Evolutionary conservation across 2,113 vertebrate genomes (phyloP), one percentile per base, ranked within the genome.

Genomic region (Isichthys henryi): DNA sequence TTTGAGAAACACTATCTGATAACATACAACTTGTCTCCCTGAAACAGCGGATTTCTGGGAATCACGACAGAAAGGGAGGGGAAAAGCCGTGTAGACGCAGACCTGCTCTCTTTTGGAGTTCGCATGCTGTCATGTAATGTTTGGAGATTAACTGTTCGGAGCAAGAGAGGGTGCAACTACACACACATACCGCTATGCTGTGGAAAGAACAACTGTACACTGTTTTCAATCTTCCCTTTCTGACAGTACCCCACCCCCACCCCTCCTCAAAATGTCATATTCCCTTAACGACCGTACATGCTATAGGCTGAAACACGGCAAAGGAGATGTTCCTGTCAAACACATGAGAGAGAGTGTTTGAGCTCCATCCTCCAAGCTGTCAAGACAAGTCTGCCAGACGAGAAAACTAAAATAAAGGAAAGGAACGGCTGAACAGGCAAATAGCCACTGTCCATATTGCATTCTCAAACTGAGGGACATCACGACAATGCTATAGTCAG

Each of bases 1-100:
- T 92, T 93, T 89, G 92, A 93, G 88, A 89, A 94, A 93, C 91
- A 94, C 90, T 93, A 94, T 94, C 92, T 92, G 94, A 95, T 92
- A 93, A 91, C 92, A 94, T 91, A 92, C 89, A 91, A 92, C 87
- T 83, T 87, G 62, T 31, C 62, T 91, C 88, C 90, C 86, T 89
- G 86, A 86, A 50, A 90, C 45, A 90, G 23, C 88, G 88, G 87
- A 66, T 86, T 49, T 92, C 90, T 88, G 88, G 90, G 88, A 92
- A 88, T 87, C 77, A 87, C 86, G 89, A 91, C 88, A 83, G 53
- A 91, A 93, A 89, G 85, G 39, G 46, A 89, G 19, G 62, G 56
- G 80, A 1, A 62, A 84, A 3, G 45, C 21, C 7, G 4, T 23
- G 77, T 58, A 56, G 31, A n/a, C 13, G 56, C 13, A 49, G 52